Evolutionary conservation across 2,888 invertebrate genomes (phyloP), one percentile per base, ranked within the genome.

Genomic region (Pocota personata): DNA sequence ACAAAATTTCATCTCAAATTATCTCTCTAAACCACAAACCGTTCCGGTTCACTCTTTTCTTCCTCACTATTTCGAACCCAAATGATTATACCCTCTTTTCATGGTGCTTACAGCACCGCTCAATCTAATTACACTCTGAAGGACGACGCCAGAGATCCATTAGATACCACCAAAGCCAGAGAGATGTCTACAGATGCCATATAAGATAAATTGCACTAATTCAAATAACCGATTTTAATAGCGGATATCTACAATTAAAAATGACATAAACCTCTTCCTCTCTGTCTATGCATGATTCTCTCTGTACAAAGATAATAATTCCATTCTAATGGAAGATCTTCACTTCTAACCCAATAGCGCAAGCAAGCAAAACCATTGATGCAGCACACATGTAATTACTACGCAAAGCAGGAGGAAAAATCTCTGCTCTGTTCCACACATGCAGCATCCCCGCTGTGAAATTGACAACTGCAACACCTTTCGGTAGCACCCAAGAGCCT

Each of bases 171-270:
- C 55, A 78, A 16, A 43, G 67, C 40, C 62, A 71, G 35, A 78
- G 37, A 80, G 64, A 72, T 73, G 75, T 77, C 71, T 55, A 24
- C 66, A 82, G 72, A 77, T 86, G 72, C 86, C n/a, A n/a, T 52
- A 66, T 24, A 76, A 72, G 76, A 86, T 86, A 82, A 86, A 86
- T 86, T 86, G 86, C 82, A 72, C 80, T 67, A 86, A 82, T 77
- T 86, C 86, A 76, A 86, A 82, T 77, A 86, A 86, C 86, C 67
- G 82, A 86, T 77, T 86, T 76, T 86, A 86, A 86, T 82, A 86
- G 86, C 86, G 86, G 86, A 86, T 82, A 86, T 86, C 86, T 72
- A 77, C 86, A 86, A 86, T 86, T 86, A 86, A 86, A 86, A 86
- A 82, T 82, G 82, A 86, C 82, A 82, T 72, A 86, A 67, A 76